Evolutionary conservation across 2,888 invertebrate genomes (phyloP), one percentile per base, ranked within the genome.

Genomic region (Laspeyria flexula): DNA sequence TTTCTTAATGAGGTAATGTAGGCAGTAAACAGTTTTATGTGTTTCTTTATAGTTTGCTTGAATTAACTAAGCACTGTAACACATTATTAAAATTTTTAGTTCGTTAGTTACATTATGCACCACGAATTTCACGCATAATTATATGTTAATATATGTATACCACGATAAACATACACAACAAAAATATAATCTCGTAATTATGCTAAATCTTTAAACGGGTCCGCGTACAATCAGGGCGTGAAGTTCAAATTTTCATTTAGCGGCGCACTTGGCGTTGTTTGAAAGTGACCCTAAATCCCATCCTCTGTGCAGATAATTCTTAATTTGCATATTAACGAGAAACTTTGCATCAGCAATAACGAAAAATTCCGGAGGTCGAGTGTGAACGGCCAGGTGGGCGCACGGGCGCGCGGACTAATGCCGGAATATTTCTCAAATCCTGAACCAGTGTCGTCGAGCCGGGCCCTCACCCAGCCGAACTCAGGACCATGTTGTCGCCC

Each of bases 251-350:
- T 84, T 83, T 82, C 79, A 83, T 86, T 82, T 81, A 72, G 77
- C 77, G 47, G 65, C 55, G 66, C 77, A 72, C 73, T 78, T 75
- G 67, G 73, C 77, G 76, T 79, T 78, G 79, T 83, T 79, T 77
- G 75, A 83, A 86, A 83, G 83, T 84, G 79, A 79, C 81, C 85
- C 83, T 82, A 81, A 86, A 82, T 81, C 81, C 79, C 65, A 81
- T 85, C 85, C 84, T 79, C 81, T 72, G 77, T 74, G 73, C 83
- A 88, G 89, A 87, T 88, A 85, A 85, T 85, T 88, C 86, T 88
- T 86, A 83, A 90, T 90, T 90, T 90, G 83, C 90, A 90, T 90
- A 89, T 88, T 90, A 90, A 90, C 88, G 88, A 90, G 90, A 86
- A 89, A 89, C 84, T 90, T 89, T 87, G 89, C 86, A 87, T 86